Conservation (phyloP, 1,140 invertebrate genomes). For the Nasonia vitripennis region DNA sequence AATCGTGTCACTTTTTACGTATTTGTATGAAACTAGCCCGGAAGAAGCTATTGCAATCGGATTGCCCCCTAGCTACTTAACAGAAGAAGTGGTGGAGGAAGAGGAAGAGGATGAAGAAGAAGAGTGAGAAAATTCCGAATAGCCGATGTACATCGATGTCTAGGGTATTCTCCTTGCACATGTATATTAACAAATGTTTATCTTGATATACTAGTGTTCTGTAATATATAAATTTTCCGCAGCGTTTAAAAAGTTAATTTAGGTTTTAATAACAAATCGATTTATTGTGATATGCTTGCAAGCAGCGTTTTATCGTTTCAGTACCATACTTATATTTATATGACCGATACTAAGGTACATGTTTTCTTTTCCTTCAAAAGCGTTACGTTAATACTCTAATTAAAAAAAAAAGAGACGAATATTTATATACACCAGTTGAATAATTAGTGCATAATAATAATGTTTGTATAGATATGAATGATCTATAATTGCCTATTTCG, state of each 20-base stretch:
- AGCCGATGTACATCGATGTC: not conserved
- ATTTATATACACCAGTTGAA: not conserved
- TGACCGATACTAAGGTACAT: too few relatives aligned
- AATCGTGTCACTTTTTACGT: conserved; percentile 58
- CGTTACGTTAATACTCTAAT: not conserved
- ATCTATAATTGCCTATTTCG: not conserved
- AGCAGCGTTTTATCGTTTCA: not conserved
- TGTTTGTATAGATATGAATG: not conserved
- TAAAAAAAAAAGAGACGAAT: not conserved
- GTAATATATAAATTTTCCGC: not conserved
- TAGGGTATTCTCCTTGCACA: too few relatives aligned
- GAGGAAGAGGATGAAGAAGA: conserved; percentile 2
- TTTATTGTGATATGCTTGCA: not conserved
- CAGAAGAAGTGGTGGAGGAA: not conserved
- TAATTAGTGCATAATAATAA: not conserved
- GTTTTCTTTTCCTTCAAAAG: not conserved
- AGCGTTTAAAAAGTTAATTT: not conserved
- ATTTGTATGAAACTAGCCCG: conserved; percentile 53
- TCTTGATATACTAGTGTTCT: not conserved
- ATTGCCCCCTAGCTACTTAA: conserved; percentile 55
- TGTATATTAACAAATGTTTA: too few relatives aligned
- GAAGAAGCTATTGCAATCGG: conserved; percentile 46
- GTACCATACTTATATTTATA: not conserved
- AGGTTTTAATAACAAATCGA: not conserved
- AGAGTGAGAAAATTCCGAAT: not conserved